These are phyloP conservation scores for Drosophila niveifrons DNA, from an alignment of 2,888 invertebrate genomes.

Conservation along the genomic window DNA sequence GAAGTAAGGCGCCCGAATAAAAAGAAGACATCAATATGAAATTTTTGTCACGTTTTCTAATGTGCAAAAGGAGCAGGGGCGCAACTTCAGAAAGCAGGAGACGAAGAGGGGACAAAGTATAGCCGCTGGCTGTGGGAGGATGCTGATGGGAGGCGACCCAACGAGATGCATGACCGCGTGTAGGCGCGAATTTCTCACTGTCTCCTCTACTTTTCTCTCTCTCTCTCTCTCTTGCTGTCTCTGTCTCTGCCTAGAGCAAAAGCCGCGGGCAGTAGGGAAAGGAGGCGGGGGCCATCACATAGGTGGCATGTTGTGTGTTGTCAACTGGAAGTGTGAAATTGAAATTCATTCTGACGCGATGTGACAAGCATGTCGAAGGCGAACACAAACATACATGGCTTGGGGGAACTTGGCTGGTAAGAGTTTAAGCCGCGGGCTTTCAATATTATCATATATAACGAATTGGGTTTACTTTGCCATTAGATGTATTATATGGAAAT, in stretches of 20 bases:
- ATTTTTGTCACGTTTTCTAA: conserved; percentile 81
- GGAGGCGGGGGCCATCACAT: neutral
- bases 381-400: neutral
- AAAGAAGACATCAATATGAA: conserved; percentile 75
- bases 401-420: neutral
- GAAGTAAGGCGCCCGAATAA: conserved; percentile 24
- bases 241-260: conserved; percentile 4
- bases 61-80: conserved; percentile 56
- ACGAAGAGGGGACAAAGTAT: conserved; percentile 1
- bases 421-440: neutral
- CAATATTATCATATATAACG: conserved; percentile 26
- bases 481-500: conserved; percentile 18
- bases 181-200: conserved; percentile 27
- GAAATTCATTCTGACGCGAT: conserved; percentile 54
- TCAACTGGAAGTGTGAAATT: conserved; percentile 66
- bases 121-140: neutral
- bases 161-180: conserved; percentile 22
- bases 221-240: neutral
- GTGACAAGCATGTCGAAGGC: conserved; percentile 30
- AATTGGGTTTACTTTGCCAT: conserved; percentile 25
- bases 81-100: conserved; percentile 2
- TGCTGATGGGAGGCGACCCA: conserved; percentile 2
- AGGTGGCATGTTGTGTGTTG: conserved; percentile 26
- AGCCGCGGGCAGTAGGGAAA: conserved; percentile 37
- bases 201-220: too few relatives aligned